These are phyloP conservation scores for Zaprionus bogoriensis DNA, from an alignment of 2,888 invertebrate species.

Conservation along the genomic window DNA sequence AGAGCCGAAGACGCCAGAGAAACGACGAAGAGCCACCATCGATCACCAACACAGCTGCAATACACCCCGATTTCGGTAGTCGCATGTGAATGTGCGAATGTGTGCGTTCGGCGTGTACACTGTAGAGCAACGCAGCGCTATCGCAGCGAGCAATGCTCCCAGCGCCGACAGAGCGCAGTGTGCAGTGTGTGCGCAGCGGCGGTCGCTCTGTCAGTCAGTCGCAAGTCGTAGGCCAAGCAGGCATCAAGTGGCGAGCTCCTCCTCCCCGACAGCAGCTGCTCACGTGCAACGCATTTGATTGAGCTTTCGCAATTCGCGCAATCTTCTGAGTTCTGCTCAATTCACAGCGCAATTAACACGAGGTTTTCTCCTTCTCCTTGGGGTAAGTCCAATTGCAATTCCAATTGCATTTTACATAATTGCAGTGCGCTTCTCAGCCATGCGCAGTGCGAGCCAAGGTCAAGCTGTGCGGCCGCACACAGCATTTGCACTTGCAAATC, in stretches of 20 bases:
- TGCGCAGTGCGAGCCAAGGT: slow-evolving; percentile 64
- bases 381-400: slow-evolving; percentile 15
- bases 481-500: too few relatives aligned
- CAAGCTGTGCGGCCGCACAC: too few relatives aligned
- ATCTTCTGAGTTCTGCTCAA: neutral
- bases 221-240: slow-evolving; percentile 41
- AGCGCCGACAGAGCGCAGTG: neutral
- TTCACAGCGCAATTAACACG: neutral
- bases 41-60: too few relatives aligned
- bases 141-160: neutral
- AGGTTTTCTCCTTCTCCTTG: neutral
- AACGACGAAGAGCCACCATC: too few relatives aligned
- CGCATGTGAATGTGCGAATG: too few relatives aligned
- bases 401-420: slow-evolving; percentile 24
- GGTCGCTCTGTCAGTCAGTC: slow-evolving; percentile 55
- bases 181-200: neutral
- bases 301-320: slow-evolving; percentile 8
- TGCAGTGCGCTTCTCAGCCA: slow-evolving; percentile 60
- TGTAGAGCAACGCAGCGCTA: neutral
- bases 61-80: too few relatives aligned
- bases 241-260: slow-evolving; percentile 11
- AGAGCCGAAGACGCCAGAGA: too few relatives aligned
- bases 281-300: slow-evolving; percentile 23
- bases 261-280: neutral
- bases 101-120: too few relatives aligned